These are phyloP conservation scores for Babyrousa celebensis DNA, from an alignment of 2,797 vertebrate genomes.

Conservation along the genomic window DNA sequence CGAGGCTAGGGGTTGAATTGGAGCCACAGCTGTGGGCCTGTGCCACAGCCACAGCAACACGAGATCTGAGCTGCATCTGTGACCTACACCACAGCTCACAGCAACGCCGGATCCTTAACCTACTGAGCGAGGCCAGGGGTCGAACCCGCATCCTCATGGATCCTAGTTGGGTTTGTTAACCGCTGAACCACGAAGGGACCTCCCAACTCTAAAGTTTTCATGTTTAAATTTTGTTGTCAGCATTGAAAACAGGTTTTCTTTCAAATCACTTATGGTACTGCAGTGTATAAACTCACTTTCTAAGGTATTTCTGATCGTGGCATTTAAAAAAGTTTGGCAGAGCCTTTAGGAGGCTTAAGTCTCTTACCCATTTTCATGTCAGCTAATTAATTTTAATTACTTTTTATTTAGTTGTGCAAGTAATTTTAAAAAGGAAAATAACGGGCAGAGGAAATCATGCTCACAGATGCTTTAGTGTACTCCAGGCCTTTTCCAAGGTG, in stretches of 20 bases:
- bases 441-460: neutral
- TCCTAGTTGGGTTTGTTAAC: too few relatives aligned
- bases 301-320: slow-evolving; percentile 50
- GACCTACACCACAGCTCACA: too few relatives aligned
- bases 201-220: neutral
- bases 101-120: too few relatives aligned
- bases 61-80: too few relatives aligned
- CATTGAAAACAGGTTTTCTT: slow-evolving; percentile 41
- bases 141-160: too few relatives aligned
- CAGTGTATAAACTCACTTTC: neutral
- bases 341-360: neutral
- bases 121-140: too few relatives aligned
- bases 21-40: too few relatives aligned
- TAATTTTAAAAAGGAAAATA: neutral
- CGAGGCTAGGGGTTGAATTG: too few relatives aligned
- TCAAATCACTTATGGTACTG: slow-evolving; percentile 28
- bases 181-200: too few relatives aligned
- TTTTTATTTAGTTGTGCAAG: neutral
- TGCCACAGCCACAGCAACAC: too few relatives aligned
- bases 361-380: neutral
- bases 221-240: slow-evolving; percentile 42
- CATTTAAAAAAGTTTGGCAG: slow-evolving; percentile 33
- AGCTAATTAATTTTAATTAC: slow-evolving; percentile 44
- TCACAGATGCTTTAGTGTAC: neutral
- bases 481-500: neutral